A percentile compares a stretch with the other conserved stretches of the same genome.
These are phyloP conservation scores for Mionectes macconnelli DNA, from an alignment of 2,113 vertebrate genomes.

Conservation along the genomic window DNA sequence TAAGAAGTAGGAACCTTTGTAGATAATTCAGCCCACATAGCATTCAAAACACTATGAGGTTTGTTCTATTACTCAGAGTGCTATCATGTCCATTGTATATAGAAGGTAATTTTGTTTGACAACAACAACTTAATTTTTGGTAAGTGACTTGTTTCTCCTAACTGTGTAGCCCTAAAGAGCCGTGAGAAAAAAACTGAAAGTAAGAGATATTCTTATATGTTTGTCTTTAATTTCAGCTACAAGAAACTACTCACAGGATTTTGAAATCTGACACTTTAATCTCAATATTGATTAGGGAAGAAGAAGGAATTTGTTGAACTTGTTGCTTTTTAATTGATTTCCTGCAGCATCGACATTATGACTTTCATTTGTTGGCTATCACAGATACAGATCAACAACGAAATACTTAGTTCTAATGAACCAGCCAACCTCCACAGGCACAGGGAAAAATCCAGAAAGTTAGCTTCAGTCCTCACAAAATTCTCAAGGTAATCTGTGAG, in stretches of 20 bases:
- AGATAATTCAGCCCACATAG: not conserved
- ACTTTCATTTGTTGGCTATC: not conserved
- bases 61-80: not conserved
- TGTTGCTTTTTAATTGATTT: conserved; percentile 20
- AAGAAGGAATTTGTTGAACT: not conserved
- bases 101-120: not conserved
- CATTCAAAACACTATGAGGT: not conserved
- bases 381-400: not conserved
- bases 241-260: not conserved
- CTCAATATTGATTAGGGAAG: not conserved
- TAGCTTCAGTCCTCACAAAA: not conserved
- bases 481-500: not conserved
- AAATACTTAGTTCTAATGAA: not conserved
- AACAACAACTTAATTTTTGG: not conserved
- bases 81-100: not conserved
- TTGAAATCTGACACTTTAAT: not conserved
- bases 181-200: not conserved
- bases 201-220: not conserved
- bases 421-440: not conserved
- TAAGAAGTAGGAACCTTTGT: not conserved
- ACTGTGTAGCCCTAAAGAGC: not conserved
- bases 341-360: not conserved
- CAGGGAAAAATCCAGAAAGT: not conserved
- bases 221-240: not conserved
- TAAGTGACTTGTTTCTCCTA: not conserved